These are phyloP conservation scores for Ia io DNA, from an alignment of 2,113 vertebrate species.

Conservation along the genomic window DNA sequence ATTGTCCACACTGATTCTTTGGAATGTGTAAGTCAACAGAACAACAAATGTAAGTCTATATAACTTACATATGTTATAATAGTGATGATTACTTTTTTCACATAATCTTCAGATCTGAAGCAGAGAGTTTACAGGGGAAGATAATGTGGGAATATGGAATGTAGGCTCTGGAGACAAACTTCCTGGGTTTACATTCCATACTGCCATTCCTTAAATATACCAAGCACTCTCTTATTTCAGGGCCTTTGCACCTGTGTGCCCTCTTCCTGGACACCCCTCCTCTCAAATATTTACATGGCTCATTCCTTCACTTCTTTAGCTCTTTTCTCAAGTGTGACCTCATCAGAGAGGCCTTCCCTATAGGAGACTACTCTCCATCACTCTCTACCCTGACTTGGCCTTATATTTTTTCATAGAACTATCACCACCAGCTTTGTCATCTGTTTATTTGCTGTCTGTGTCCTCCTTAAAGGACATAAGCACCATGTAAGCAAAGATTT, in stretches of 20 bases:
- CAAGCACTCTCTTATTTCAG: background rate
- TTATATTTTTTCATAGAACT: background rate
- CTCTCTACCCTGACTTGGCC: background rate
- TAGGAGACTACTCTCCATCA: background rate
- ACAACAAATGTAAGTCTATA: background rate
- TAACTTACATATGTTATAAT: background rate
- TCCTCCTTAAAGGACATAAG: background rate
- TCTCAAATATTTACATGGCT: background rate
- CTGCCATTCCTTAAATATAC: background rate
- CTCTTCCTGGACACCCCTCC: background rate
- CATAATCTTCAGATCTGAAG: background rate
- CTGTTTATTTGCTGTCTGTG: background rate
- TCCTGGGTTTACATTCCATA: background rate
- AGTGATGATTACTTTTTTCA: conserved; percentile 1
- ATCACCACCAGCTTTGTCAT: background rate
- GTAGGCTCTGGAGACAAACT: background rate
- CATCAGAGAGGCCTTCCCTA: background rate
- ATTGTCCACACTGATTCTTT: background rate
- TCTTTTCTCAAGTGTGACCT: background rate
- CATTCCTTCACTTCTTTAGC: background rate
- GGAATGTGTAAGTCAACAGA: background rate
- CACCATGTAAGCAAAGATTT: background rate
- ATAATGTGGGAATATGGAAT: background rate
- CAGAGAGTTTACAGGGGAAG: background rate
- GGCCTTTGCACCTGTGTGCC: background rate